Conservation (phyloP, 2,888 invertebrate species). For the Pterostichus madidus region DNA sequence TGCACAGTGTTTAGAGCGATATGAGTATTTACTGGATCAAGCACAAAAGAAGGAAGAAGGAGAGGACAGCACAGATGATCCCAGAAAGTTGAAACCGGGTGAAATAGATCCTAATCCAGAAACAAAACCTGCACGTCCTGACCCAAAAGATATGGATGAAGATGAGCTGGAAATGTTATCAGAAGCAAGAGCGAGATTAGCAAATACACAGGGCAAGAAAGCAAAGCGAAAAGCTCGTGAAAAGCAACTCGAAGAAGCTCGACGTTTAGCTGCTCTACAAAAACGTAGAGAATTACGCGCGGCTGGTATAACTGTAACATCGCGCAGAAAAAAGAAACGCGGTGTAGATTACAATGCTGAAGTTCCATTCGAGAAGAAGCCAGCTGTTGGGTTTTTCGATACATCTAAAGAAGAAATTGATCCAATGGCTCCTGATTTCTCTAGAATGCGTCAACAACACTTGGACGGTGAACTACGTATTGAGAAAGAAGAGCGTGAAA, state of each 20-base stretch:
- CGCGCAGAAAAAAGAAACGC: conserved; percentile 86
- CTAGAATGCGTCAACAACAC: conserved; percentile 93
- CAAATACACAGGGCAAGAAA: conserved; percentile 98
- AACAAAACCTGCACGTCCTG: conserved; percentile 99
- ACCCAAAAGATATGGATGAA: conserved; percentile 99
- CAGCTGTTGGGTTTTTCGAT: conserved; percentile 96
- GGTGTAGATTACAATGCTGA: conserved; percentile 98
- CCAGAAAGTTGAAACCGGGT: conserved; percentile 97
- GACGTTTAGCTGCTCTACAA: conserved; percentile 96
- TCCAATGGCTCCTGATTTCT: conserved; percentile 93
- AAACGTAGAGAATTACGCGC: conserved; percentile 98
- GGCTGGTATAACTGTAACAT: conserved; percentile 90
- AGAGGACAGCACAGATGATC: conserved; percentile 95
- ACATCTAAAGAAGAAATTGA: conserved; percentile 94
- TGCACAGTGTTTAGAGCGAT: conserved; percentile 98
- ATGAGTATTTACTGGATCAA: conserved; percentile 98
- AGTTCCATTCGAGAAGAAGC: conserved; percentile 97
- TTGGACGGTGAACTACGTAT: conserved; percentile 94
- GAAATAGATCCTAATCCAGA: conserved; percentile 99
- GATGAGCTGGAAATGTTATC: conserved; percentile 99
- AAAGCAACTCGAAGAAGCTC: conserved; percentile 98
- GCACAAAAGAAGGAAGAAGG: conserved; percentile 98
- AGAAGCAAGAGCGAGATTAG: conserved; percentile 98
- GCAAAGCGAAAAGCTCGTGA: conserved; percentile 97
- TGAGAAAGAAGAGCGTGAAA: conserved; percentile 95